Evolutionary conservation across 2,113 vertebrate genomes (phyloP), one percentile per base, ranked within the genome.

Genomic region (Myotis lucifugus): DNA sequence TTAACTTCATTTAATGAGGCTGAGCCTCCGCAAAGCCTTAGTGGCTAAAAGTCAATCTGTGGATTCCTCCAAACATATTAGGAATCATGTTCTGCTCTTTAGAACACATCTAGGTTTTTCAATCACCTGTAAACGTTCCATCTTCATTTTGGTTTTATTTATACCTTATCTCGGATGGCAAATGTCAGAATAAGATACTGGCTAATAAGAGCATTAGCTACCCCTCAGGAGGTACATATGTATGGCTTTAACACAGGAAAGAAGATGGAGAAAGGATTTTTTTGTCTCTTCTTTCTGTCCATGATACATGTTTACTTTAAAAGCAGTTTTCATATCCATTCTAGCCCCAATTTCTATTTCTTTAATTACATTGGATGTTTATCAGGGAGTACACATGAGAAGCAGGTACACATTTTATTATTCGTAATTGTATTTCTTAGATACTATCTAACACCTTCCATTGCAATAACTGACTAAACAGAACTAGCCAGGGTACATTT

Each of bases 111-210:
- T 19, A 79, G 50, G 40, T 87, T 95, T 91, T 78, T 19, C 91
- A 81, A 86, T 92, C 25, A 48, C 42, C 54, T 74, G 14, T 40
- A 59, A 70, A 93, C 29, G 84, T 83, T 61, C 70, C 52, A 90
- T 85, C 37, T 95, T 92, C 21, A 92, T 91, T 93, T 91, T 95
- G 40, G 13, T 81, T 93, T 92, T 88, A 88, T 88, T 88, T 92
- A 76, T 12, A 89, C 42, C 52, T 59, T 93, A 70, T 85, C 46
- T 95, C 66, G 69, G 29, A 81, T 70, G 1, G 21, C 2, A 85
- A 87, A 90, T 72, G 48, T 86, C 50, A 61, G 46, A 95, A 34
- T 94, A 82, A 86, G 67, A 86, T 78, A 83, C 15, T 66, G 56
- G 34, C 37, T 78, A 88, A 61, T 67, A 88, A 88, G 92, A 93